Base-by-base conservation (phyloP, 2,888 invertebrate species). In the Laothoe populi region DNA sequence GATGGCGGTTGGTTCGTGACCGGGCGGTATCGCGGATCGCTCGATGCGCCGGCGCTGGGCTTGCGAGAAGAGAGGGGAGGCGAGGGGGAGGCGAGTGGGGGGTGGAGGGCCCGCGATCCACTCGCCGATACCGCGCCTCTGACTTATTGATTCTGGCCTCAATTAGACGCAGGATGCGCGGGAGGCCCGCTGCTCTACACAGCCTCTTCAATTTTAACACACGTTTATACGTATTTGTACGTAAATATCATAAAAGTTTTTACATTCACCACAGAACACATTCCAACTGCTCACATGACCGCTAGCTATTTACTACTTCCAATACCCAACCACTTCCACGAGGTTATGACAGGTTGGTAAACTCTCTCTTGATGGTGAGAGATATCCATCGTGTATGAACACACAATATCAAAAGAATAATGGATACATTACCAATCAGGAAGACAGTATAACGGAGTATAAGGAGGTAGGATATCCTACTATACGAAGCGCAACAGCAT, bases 121-220 rank as follows among this genome's bases (percentile, higher is more conserved):
- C 65, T 68, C 63, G 63, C 65, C 70, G 81, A 82, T 82, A 81
- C 68, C 66, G 65, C 69, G 70, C 67, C 68, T 66, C 81, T 82
- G 82, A 83, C 79, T 84, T 82, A 83, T 83, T 82, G 83, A 82
- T 76, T 82, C 82, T 72, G 73, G 72, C 78, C 80, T 75, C 82
- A 81, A 83, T 83, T 82, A 81, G 35, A 53, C 53, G 53, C 64
- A 69, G 64, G 64, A 64, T 68, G 64, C 63, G 66, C 75, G 73
- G 71, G 75, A 71, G 75, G 68, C 75, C 71, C 24, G 66, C 66
- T 23, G 38, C 8, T 42, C 8, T 24, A 23, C 57, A 40, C 38
- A 7, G 24, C 23, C 23, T 38, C 26, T 24, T 11, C 24, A 11
- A 26, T 49, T 44, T 19, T 44, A 19, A 44, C 44, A 44, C 10